Conservation (phyloP, 2,113 vertebrate genomes). For the Phasianus colchicus region DNA sequence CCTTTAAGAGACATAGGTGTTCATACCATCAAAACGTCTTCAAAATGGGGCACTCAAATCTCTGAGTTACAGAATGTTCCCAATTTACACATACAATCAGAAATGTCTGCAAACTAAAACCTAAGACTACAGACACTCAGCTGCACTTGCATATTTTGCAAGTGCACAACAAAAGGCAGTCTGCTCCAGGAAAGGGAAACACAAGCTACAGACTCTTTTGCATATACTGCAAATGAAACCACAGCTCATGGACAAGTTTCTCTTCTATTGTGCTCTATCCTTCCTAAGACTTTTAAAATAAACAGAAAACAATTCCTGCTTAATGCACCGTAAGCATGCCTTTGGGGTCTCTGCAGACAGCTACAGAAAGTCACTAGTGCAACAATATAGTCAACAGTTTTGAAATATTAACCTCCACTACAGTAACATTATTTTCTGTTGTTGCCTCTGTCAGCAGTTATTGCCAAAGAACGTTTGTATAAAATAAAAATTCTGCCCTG, state of each 20-base stretch:
- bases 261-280: neutral
- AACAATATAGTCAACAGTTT: neutral
- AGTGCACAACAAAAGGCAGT: neutral
- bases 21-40: neutral
- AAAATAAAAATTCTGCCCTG: neutral
- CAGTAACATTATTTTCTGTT: neutral
- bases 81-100: neutral
- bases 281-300: neutral
- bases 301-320: neutral
- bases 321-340: neutral
- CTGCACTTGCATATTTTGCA: neutral
- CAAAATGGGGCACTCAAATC: neutral
- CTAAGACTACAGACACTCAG: neutral
- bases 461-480: neutral
- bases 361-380: neutral
- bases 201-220: neutral
- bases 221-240: neutral
- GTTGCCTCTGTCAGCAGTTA: neutral
- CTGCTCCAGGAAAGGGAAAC: neutral
- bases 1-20: neutral
- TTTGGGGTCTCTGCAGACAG: neutral
- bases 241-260: neutral
- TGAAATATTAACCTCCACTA: constrained; percentile 22
- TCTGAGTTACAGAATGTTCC: neutral
- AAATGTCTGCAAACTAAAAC: neutral